A percentile compares a stretch with the other conserved stretches of the same genome.
phyloP scores from a whole-genome alignment of 2,888 invertebrate species.

The Lysandra coridon region DNA sequence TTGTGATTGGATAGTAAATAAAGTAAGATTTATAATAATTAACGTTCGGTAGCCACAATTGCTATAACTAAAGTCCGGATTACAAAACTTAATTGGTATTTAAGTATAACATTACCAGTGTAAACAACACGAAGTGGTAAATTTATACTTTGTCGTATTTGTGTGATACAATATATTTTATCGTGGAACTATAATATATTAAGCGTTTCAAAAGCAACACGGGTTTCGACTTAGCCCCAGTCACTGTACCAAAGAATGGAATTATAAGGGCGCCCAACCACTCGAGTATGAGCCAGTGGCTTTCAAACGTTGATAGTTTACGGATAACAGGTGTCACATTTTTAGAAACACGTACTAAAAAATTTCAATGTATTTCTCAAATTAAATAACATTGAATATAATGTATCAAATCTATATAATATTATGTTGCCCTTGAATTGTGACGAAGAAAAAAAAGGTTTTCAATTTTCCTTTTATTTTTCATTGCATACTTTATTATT shows the following conservation, averaged over 20 bases:
- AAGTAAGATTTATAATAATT: not conserved
- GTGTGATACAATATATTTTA: conserved; percentile 29
- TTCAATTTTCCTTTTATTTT: no score
- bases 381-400: no score
- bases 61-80: not conserved
- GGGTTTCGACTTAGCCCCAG: conserved; percentile 71
- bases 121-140: conserved; percentile 24
- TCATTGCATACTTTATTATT: no score
- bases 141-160: conserved; percentile 24
- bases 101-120: conserved; percentile 19
- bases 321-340: not conserved
- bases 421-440: no score
- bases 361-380: no score
- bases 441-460: no score
- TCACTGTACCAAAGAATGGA: conserved; percentile 63
- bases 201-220: conserved; percentile 53
- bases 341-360: no score
- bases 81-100: conserved; percentile 18
- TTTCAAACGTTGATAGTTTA: not conserved
- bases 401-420: no score
- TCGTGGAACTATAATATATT: conserved; percentile 44
- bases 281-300: conserved; percentile 39
- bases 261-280: conserved; percentile 67
- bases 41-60: not conserved
- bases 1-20: not conserved